These are phyloP conservation scores for Balanococcus diminutus DNA, from an alignment of 2,888 invertebrate species.

Conservation along the genomic window DNA sequence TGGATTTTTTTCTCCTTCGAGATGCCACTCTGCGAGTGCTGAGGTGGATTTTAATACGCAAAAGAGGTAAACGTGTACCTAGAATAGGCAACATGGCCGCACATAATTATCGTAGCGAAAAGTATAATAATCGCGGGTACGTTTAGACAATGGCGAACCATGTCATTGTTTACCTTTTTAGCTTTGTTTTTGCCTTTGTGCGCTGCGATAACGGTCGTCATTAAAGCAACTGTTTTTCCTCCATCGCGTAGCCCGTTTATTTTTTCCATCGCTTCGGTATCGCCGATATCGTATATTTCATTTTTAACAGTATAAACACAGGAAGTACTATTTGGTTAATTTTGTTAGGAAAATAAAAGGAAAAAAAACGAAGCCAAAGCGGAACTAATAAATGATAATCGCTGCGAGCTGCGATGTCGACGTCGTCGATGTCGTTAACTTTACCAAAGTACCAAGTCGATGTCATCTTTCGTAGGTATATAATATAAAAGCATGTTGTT, in stretches of 20 bases:
- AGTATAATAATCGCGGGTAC: conserved; percentile 19
- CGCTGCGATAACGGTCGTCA: conserved; percentile 36
- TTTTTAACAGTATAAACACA: conserved; percentile 42
- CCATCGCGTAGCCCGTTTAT: neutral
- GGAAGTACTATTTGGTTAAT: conserved; percentile 40
- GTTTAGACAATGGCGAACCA: conserved; percentile 20
- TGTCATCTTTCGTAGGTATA: no score
- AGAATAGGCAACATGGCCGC: neutral
- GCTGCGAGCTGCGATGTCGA: neutral
- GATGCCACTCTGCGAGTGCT: neutral
- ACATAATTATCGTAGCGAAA: conserved; percentile 2
- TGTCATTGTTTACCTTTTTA: conserved; percentile 35
- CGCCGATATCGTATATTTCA: conserved; percentile 14
- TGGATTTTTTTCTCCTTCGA: neutral
- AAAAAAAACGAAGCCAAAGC: neutral
- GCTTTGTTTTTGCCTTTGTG: conserved; percentile 33
- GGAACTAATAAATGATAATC: conserved; percentile 33
- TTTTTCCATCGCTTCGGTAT: neutral
- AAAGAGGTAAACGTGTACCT: neutral
- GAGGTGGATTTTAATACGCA: neutral
- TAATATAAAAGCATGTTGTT: no score
- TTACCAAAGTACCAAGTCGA: neutral
- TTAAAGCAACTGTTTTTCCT: conserved; percentile 30
- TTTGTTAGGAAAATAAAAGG: conserved; percentile 5
- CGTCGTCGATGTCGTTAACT: neutral